Conservation (phyloP, 2,797 vertebrate species). For the Sebastes diploproa region DNA sequence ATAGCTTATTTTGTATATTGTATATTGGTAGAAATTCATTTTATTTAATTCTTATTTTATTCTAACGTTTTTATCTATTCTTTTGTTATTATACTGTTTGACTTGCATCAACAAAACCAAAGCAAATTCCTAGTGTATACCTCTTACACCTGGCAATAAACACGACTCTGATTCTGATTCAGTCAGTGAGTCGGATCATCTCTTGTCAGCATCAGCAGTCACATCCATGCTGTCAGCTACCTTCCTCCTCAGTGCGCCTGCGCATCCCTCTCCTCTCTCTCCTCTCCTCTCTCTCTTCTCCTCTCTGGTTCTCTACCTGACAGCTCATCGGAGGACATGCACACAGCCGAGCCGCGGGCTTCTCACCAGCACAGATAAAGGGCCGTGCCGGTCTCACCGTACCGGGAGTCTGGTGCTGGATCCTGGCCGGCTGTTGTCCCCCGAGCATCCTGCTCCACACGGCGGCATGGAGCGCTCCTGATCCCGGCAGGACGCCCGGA, state of each 20-base stretch:
- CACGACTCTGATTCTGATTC: too few relatives aligned
- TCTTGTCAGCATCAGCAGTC: background rate
- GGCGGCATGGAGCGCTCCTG: constrained; percentile 66
- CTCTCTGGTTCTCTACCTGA: constrained; percentile 22
- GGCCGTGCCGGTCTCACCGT: background rate
- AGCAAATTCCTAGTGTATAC: too few relatives aligned
- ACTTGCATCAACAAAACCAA: too few relatives aligned
- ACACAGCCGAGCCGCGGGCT: constrained; percentile 17
- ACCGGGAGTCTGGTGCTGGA: background rate
- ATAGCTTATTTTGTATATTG: too few relatives aligned
- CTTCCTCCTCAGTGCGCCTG: constrained; percentile 55
- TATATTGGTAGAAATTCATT: too few relatives aligned
- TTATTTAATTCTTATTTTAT: too few relatives aligned
- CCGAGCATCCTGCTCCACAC: background rate
- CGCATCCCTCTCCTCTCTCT: constrained; percentile 18
- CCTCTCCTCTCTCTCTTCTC: background rate
- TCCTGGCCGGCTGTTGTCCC: background rate
- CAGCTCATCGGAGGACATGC: constrained; percentile 25
- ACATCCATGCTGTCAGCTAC: background rate
- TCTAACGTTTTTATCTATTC: too few relatives aligned
- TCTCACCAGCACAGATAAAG: background rate
- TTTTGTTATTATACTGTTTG: too few relatives aligned
- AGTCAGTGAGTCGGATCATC: background rate
- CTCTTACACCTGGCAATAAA: too few relatives aligned
- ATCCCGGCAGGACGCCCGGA: constrained; percentile 43